Evolutionary conservation across 2,888 invertebrate species (phyloP).

Genomic region (Ectobius pallidus): DNA sequence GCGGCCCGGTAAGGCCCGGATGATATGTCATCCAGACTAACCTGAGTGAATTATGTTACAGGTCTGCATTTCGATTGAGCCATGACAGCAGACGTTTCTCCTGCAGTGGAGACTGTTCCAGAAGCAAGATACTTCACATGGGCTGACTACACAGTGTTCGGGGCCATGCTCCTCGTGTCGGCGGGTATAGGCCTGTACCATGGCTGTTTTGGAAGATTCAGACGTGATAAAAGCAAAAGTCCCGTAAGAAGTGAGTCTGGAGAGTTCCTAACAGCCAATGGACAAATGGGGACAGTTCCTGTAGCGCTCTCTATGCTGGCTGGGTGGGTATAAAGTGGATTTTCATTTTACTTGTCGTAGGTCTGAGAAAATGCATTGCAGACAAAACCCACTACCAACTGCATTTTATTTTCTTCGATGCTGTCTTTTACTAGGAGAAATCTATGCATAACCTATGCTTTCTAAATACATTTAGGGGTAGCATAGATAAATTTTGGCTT

Average conservation of each 20-base stretch:
- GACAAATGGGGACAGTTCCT: slow-evolving; percentile 55
- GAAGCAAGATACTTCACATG: slow-evolving; percentile 46
- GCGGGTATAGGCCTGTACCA: slow-evolving; percentile 53
- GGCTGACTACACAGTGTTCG: slow-evolving; percentile 53
- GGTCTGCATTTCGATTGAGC: too few species aligned
- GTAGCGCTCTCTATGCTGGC: slow-evolving; percentile 59
- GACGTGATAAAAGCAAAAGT: slow-evolving; percentile 34
- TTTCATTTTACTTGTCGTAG: background rate
- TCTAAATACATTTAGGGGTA: too few species aligned
- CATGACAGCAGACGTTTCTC: background rate
- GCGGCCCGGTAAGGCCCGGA: too few species aligned
- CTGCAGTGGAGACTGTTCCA: background rate
- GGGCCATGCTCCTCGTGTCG: slow-evolving; percentile 50
- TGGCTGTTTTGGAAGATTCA: slow-evolving; percentile 47
- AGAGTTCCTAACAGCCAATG: slow-evolving; percentile 55
- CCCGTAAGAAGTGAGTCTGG: slow-evolving; percentile 36
- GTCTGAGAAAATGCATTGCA: too few species aligned
- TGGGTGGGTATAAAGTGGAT: slow-evolving; percentile 48
- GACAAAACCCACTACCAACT: too few species aligned
- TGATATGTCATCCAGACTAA: too few species aligned
- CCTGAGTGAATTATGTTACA: too few species aligned
- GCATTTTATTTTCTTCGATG: too few species aligned
- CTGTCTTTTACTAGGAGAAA: too few species aligned
- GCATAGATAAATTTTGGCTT: too few species aligned
- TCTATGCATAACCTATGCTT: too few species aligned